Conservation (phyloP, 2,797 vertebrate species). For the Eulemur rubriventer region DNA sequence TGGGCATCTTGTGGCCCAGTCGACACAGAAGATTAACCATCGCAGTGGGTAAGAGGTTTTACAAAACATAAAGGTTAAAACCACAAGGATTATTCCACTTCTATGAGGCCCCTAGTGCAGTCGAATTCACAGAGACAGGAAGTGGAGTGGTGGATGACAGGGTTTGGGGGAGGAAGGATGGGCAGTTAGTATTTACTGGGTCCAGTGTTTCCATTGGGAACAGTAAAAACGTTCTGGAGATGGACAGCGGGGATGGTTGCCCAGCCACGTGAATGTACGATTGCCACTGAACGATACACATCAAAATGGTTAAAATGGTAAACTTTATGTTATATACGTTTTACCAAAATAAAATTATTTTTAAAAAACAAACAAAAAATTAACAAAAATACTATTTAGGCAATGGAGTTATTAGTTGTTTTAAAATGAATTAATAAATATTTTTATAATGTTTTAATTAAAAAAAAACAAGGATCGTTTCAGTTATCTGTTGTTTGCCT, state of each 20-base stretch:
- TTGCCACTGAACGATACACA: fast-evolving
- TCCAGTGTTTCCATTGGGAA: not conserved
- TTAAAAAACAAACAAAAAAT: not conserved
- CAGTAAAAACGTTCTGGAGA: not conserved
- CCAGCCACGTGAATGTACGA: not conserved
- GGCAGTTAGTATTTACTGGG: not conserved
- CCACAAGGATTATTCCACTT: not conserved
- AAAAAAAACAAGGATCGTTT: not conserved
- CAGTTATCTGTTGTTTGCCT: not conserved
- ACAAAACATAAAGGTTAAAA: not conserved
- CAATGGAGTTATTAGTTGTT: not conserved
- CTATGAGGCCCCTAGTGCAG: not conserved
- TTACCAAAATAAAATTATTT: not conserved
- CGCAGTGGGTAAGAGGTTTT: not conserved
- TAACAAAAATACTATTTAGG: not conserved
- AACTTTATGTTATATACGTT: not conserved
- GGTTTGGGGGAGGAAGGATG: not conserved
- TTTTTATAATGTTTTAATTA: not conserved
- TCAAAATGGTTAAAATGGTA: not conserved
- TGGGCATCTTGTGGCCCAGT: not conserved
- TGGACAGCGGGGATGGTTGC: fast-evolving
- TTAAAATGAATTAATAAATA: not conserved
- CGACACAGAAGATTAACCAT: not conserved
- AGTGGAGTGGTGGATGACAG: not conserved
- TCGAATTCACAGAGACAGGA: not conserved